Evolutionary conservation across 2,113 vertebrate genomes (phyloP), one percentile per base, ranked within the genome.

Genomic region (Platysternon megacephalum): DNA sequence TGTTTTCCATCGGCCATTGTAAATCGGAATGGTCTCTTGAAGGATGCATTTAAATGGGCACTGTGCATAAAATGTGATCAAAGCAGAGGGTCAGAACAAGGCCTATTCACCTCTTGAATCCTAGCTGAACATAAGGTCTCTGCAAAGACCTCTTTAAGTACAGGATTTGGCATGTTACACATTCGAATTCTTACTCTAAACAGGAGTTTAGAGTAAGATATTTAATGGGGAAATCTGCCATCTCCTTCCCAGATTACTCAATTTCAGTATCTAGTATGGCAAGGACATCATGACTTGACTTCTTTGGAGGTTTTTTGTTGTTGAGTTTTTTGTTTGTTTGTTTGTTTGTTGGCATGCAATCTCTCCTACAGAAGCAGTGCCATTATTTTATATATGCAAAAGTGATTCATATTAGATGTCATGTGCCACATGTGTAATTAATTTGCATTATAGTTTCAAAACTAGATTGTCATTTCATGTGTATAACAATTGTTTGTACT

Each of bases 401-500:
- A 90, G 88, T 93, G 80, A 51, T 72, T 84, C 61, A 56, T 90
- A 90, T 90, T 93, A 94, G 86, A 55, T 87, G 32, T 89, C 81
- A 29, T 87, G 83, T 95, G 48, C 91, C 61, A 65, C 4, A 51
- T 24, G 26, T 94, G 65, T 90, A 84, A 93, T 92, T 94, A 81
- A 58, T 78, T 94, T 88, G 79, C 86, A 82, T 91, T 89, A 32
- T 78, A 91, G 58, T 95, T 96, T 93, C 58, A 84, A 93, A 94
- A 58, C 48, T 87, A 94, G 89, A 85, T 8, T 11, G 68, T 87
- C 65, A 92, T 97, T 96, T 95, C 84, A 92, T 79, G 53, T 49
- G 32, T 86, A 94, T 88, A 95, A 83, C 56, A 84, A 22, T 6
- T 91, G 83, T 88, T 96, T 95, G 91, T 93, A 90, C 88, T 92